These are phyloP conservation scores for Epinotia nisella DNA, from an alignment of 2,888 invertebrate species.

Conservation along the genomic window DNA sequence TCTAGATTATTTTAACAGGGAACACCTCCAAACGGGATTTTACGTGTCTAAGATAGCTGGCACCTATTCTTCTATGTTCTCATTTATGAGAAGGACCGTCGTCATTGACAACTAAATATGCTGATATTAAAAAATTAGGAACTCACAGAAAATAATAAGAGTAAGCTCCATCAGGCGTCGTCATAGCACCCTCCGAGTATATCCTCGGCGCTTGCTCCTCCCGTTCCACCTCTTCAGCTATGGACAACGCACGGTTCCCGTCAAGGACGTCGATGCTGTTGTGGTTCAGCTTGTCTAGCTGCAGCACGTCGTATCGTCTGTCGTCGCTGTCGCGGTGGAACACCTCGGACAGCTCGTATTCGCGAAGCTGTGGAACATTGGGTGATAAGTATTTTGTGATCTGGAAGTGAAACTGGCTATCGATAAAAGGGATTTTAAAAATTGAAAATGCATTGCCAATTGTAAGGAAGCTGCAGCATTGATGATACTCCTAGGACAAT, in stretches of 20 bases:
- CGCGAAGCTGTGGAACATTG: conserved; percentile 87
- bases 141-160: conserved; percentile 80
- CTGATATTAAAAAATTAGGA: not conserved
- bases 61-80: not conserved
- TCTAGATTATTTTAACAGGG: too few species aligned
- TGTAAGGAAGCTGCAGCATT: too few species aligned
- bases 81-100: not conserved
- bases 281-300: conserved; percentile 84
- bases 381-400: not conserved
- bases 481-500: too few species aligned
- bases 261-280: conserved; percentile 86
- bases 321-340: conserved; percentile 94
- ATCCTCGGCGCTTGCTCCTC: conserved; percentile 87
- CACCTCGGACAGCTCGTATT: conserved; percentile 94
- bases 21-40: too few species aligned
- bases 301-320: conserved; percentile 89
- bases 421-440: too few species aligned
- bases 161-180: conserved; percentile 76
- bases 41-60: not conserved
- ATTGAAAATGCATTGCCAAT: too few species aligned
- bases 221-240: conserved; percentile 92
- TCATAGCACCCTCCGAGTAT: conserved; percentile 79
- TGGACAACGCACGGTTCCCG: conserved; percentile 89
- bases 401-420: too few species aligned
- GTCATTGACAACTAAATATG: too few species aligned